These are phyloP conservation scores for Zootoca vivipara DNA, from an alignment of 2,113 vertebrate genomes.

Conservation along the genomic window DNA sequence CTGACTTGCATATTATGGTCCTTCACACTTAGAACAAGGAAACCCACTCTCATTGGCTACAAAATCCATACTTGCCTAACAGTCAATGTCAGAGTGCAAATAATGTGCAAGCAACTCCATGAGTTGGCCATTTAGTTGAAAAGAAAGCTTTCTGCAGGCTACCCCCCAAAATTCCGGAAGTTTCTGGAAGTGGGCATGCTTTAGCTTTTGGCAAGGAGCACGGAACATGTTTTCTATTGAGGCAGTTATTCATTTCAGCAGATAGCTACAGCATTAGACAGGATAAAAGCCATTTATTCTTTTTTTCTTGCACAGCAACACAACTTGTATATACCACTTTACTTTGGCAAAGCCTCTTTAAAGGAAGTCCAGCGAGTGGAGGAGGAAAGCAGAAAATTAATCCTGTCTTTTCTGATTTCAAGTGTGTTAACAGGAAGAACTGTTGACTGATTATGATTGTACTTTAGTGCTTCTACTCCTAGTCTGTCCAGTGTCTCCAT, in stretches of 20 bases:
- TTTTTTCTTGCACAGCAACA: slow-evolving; percentile 6
- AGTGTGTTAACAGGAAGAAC: slow-evolving; percentile 46
- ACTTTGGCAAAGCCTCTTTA: slow-evolving; percentile 29
- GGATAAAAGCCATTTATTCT: slow-evolving; percentile 36
- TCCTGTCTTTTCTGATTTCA: slow-evolving; percentile 47
- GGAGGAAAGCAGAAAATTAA: slow-evolving; percentile 38
- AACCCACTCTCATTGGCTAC: background rate
- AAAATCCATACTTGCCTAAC: background rate
- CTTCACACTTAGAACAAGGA: background rate
- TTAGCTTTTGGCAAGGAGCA: rapidly evolving
- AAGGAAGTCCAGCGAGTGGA: background rate
- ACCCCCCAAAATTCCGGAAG: background rate
- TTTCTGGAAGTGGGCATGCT: rapidly evolving
- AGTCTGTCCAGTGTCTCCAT: slow-evolving; percentile 25
- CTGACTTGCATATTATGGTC: background rate
- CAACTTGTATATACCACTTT: slow-evolving; percentile 11
- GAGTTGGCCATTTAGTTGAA: background rate
- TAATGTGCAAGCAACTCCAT: background rate
- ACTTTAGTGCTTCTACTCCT: slow-evolving; percentile 43
- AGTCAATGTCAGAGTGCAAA: background rate
- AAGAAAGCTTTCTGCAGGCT: background rate
- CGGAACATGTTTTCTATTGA: background rate
- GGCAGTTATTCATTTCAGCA: slow-evolving; percentile 10
- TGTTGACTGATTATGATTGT: slow-evolving; percentile 41
- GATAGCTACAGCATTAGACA: slow-evolving; percentile 28